These are phyloP conservation scores for Pitta sordida DNA, from an alignment of 2,113 vertebrate genomes.

Conservation along the genomic window DNA sequence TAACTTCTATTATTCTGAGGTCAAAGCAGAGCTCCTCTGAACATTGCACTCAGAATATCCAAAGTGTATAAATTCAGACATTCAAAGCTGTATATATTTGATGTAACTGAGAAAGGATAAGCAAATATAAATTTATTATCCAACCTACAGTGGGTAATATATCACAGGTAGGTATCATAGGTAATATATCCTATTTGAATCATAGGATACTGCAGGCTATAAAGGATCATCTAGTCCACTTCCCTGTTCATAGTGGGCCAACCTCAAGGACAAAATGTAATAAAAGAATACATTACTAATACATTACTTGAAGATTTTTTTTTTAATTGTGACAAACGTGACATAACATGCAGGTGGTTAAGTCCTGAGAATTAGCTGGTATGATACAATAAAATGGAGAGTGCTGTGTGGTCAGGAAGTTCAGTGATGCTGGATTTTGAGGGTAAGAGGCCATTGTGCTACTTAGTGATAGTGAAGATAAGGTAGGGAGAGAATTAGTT, in stretches of 20 bases:
- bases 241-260: background rate
- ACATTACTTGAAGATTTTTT: background rate
- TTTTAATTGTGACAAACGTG: background rate
- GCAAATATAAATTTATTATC: slow-evolving; percentile 29
- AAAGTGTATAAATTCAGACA: background rate
- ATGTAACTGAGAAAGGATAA: background rate
- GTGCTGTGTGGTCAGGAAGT: background rate
- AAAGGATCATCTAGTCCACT: background rate
- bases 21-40: background rate
- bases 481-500: background rate
- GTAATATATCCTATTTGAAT: background rate
- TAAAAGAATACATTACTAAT: no score
- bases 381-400: background rate
- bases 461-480: background rate
- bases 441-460: background rate
- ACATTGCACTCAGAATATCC: background rate
- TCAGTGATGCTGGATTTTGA: background rate
- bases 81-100: background rate
- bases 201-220: background rate
- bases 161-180: no score
- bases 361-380: background rate
- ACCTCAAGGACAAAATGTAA: background rate
- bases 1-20: slow-evolving; percentile 23
- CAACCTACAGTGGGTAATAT: background rate
- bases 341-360: background rate